These are phyloP conservation scores for Eubasilissa regina DNA, from an alignment of 1,140 invertebrate genomes.

Conservation along the genomic window DNA sequence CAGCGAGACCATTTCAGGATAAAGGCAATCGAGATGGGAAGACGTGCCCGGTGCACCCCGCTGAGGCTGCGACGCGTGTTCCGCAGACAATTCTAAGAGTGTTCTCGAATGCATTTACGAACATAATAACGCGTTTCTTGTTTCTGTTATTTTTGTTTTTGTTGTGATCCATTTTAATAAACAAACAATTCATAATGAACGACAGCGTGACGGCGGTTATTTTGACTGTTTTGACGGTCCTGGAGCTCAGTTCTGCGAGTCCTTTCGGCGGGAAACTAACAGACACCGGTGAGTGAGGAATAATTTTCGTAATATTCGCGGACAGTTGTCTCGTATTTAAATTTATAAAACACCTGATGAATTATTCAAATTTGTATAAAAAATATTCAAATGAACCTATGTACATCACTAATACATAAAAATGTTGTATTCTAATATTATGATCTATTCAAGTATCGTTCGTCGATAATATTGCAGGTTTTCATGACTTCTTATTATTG, in stretches of 20 bases:
- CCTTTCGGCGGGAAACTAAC: neutral
- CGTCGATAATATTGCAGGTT: no score
- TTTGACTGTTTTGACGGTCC: neutral
- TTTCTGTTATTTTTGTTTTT: neutral
- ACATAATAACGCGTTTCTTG: neutral
- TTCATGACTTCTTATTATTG: no score
- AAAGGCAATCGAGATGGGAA: conserved; percentile 6
- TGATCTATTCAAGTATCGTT: no score
- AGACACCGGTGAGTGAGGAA: neutral
- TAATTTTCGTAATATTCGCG: neutral
- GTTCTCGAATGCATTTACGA: neutral
- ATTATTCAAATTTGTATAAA: no score
- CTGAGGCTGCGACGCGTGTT: neutral
- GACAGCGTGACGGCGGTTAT: neutral
- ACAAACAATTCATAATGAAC: conserved; percentile 1
- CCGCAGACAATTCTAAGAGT: neutral
- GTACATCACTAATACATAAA: no score
- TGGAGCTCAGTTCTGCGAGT: neutral
- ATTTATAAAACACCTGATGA: neutral
- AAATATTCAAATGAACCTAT: no score
- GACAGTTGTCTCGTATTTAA: no score
- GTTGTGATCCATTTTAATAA: conserved; percentile 14
- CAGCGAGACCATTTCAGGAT: neutral
- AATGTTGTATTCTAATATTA: no score
- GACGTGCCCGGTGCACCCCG: neutral